Evolutionary conservation across 1,140 invertebrate species (phyloP).

Genomic region (Anoplophora glabripennis): DNA sequence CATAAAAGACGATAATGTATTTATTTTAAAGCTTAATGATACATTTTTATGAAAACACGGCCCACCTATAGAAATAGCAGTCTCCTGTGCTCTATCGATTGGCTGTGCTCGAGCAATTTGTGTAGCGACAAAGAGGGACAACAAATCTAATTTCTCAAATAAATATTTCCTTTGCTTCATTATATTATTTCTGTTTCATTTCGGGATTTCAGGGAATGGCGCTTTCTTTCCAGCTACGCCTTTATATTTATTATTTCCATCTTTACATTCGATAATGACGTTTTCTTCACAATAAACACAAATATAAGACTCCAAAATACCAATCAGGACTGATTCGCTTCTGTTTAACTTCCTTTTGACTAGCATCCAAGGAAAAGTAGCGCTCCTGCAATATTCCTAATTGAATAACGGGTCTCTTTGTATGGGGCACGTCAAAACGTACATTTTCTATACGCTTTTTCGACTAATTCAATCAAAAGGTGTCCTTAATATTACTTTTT

Average conservation of each 20-base stretch:
- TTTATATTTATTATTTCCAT: conserved; percentile 43
- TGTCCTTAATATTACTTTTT: too few relatives aligned
- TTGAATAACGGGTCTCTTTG: conserved; percentile 1
- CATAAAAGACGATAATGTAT: conserved; percentile 8
- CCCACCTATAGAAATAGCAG: conserved; percentile 17
- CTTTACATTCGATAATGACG: conserved; percentile 36
- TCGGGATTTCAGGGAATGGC: conserved; percentile 35
- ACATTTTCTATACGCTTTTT: too few relatives aligned
- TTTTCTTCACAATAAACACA: conserved; percentile 27
- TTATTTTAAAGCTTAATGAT: conserved; percentile 7
- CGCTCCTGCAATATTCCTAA: conserved; percentile 5
- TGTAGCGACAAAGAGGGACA: conserved; percentile 39
- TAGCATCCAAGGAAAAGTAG: background rate
- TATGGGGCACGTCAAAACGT: too few relatives aligned
- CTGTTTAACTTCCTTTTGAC: conserved; percentile 15
- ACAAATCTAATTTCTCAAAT: conserved; percentile 49
- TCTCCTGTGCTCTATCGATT: conserved; percentile 26
- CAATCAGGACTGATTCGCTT: conserved; percentile 17
- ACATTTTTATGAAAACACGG: conserved; percentile 13
- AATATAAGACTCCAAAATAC: conserved; percentile 20
- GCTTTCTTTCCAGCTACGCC: conserved; percentile 37
- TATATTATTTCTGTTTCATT: conserved; percentile 48
- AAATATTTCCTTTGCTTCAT: conserved; percentile 48
- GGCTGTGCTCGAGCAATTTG: conserved; percentile 30
- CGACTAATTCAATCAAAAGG: too few relatives aligned